Percentiles rank a stretch among this genome's conserved stretches.
Conservation (phyloP, 2,888 invertebrate species). For the Arrhopalites spinosus region DNA sequence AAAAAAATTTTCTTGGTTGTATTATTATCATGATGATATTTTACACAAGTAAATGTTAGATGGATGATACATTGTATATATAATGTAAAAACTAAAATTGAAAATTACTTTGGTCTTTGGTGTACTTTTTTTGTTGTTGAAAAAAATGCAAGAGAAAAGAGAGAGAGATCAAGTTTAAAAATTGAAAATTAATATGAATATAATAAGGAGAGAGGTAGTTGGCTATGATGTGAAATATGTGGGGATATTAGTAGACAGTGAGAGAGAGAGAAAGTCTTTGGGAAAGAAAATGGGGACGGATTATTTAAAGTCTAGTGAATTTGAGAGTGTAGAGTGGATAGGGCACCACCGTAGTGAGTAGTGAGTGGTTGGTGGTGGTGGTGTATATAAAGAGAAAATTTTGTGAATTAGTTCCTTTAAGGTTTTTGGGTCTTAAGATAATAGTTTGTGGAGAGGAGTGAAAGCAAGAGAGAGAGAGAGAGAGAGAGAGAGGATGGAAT, state of each 20-base stretch:
- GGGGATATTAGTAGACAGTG: no score
- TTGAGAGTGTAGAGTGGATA: neutral
- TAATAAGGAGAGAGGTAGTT: no score
- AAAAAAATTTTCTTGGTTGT: neutral
- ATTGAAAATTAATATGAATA: neutral
- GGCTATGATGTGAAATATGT: no score
- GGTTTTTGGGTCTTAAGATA: constrained; percentile 2
- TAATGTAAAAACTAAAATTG: neutral
- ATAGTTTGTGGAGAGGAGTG: constrained; percentile 2
- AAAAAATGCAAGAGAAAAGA: no score
- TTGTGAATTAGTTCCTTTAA: constrained; percentile 1
- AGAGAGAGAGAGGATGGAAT: neutral
- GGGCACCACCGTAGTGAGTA: neutral
- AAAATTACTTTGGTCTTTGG: neutral
- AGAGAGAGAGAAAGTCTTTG: no score
- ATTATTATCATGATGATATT: neutral
- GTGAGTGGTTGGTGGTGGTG: neutral
- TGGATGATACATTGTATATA: neutral
- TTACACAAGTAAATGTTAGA: neutral
- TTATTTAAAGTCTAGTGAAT: neutral
- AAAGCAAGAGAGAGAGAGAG: neutral
- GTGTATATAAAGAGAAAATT: constrained; percentile 4
- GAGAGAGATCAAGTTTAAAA: neutral
- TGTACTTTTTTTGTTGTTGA: neutral
- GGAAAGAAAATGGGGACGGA: neutral